Evolutionary conservation across 2,797 vertebrate species (phyloP).

Genomic region (Numenius phaeopus): DNA sequence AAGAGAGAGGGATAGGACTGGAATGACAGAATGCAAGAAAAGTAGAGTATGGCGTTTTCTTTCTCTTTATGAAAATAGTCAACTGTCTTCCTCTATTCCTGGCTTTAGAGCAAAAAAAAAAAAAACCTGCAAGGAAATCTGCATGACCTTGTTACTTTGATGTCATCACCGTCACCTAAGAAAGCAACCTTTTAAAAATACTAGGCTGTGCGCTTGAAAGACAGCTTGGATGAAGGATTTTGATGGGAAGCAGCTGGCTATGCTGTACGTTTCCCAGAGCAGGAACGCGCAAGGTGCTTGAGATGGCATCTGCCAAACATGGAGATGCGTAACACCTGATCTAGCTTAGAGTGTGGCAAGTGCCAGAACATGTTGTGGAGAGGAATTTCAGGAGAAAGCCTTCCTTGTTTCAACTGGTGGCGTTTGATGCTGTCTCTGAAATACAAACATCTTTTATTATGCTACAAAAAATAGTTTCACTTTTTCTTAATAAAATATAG

Average conservation of each 20-base stretch:
- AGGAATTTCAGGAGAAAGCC: conserved; percentile 3
- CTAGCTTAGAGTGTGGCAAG: not conserved
- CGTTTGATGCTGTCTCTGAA: conserved; percentile 39
- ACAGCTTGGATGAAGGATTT: not conserved
- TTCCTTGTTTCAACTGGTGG: not conserved
- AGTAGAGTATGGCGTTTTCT: not conserved
- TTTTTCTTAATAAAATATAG: conserved; percentile 67
- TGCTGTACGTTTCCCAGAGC: not conserved
- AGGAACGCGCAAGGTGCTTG: not conserved
- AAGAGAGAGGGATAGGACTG: not conserved
- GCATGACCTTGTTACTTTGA: not conserved
- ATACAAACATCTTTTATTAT: conserved; percentile 48
- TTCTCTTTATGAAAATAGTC: not conserved
- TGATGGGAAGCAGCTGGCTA: not conserved
- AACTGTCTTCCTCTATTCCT: not conserved
- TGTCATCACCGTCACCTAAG: not conserved
- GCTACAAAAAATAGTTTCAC: conserved; percentile 64
- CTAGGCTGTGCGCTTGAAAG: not conserved
- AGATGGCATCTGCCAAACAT: not conserved
- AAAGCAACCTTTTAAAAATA: not conserved
- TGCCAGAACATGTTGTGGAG: not conserved
- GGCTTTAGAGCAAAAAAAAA: not conserved
- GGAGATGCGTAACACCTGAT: not conserved
- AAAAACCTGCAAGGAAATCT: not conserved
- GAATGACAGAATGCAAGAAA: not conserved